Percentiles rank a stretch among this genome's conserved stretches.
phyloP scores from a whole-genome alignment of 2,113 vertebrate genomes.

The Triplophysa rosa region DNA sequence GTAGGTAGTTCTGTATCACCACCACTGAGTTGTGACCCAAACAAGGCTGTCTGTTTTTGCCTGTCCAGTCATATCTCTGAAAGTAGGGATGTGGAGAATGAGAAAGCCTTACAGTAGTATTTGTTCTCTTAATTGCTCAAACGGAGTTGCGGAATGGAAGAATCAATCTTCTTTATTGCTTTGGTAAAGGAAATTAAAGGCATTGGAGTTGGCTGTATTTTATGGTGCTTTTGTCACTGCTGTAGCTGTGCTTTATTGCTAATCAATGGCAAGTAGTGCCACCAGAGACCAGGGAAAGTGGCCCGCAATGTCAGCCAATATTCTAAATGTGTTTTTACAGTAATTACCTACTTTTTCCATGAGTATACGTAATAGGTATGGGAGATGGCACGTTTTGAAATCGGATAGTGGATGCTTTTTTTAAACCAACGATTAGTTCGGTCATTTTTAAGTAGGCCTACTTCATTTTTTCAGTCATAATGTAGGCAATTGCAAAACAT shows the following conservation, averaged over 20 bases:
- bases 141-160: slow-evolving; percentile 62
- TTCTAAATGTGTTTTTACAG: slow-evolving; percentile 23
- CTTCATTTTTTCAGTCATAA: too few species aligned
- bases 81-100: slow-evolving; percentile 4
- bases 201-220: slow-evolving; percentile 61
- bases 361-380: slow-evolving; percentile 9
- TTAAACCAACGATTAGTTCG: background rate
- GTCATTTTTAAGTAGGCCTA: too few species aligned
- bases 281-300: slow-evolving; percentile 20
- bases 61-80: slow-evolving; percentile 17
- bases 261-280: slow-evolving; percentile 69
- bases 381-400: background rate
- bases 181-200: slow-evolving; percentile 67
- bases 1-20: background rate
- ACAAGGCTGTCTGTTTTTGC: slow-evolving; percentile 22
- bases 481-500: too few species aligned
- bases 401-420: background rate
- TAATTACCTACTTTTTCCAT: slow-evolving; percentile 37
- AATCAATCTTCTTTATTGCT: slow-evolving; percentile 71
- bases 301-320: slow-evolving; percentile 21
- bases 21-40: background rate
- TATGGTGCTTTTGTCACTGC: slow-evolving; percentile 52
- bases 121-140: slow-evolving; percentile 68
- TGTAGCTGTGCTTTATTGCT: slow-evolving; percentile 55
- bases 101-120: slow-evolving; percentile 47